These are phyloP conservation scores for Centropristis striata DNA, from an alignment of 2,113 vertebrate genomes.

Conservation along the genomic window DNA sequence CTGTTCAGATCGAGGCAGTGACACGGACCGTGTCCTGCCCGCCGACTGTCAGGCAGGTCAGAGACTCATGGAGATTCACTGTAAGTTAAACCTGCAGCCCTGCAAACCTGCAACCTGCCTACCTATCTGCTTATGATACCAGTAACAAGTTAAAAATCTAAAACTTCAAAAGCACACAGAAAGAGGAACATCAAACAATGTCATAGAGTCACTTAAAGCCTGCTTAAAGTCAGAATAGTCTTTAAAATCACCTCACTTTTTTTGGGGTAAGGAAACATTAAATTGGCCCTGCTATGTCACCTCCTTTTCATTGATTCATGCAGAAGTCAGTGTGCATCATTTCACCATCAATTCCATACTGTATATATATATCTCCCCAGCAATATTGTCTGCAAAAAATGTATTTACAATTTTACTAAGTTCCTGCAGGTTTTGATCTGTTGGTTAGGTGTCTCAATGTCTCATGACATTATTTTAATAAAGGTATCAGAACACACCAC, in stretches of 20 bases:
- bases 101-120: conserved; percentile 53
- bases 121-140: conserved; percentile 15
- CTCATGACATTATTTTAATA: too few species aligned
- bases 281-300: not conserved
- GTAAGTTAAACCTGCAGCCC: conserved; percentile 78
- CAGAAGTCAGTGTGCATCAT: not conserved
- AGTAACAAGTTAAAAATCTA: not conserved
- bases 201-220: not conserved
- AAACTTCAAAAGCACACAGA: not conserved
- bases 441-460: not conserved
- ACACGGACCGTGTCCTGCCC: conserved; percentile 81
- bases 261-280: not conserved
- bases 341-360: not conserved
- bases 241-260: not conserved
- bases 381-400: not conserved
- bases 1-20: conserved; percentile 83
- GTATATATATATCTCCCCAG: not conserved
- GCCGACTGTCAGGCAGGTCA: conserved; percentile 81
- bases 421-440: not conserved
- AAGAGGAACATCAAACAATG: not conserved
- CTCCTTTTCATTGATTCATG: not conserved
- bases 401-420: too few species aligned
- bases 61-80: conserved; percentile 80
- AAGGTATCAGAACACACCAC: too few species aligned
- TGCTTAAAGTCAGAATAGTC: not conserved